Evolutionary conservation across 1,140 invertebrate genomes (phyloP).

Genomic region (Cotesia chilonis): DNA sequence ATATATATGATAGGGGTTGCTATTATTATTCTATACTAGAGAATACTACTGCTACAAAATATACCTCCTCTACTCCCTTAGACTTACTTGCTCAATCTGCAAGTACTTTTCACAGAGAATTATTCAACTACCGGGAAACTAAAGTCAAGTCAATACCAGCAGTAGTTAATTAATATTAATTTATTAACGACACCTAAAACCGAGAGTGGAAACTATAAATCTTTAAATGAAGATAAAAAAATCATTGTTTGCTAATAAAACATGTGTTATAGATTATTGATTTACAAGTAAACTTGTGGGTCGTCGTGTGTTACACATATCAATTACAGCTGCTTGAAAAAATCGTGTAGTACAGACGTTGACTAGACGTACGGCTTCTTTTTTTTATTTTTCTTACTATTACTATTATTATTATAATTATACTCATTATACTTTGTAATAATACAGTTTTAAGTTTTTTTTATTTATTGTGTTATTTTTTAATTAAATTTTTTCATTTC

Average conservation of each 20-base stretch:
- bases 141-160: no score
- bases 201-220: background rate
- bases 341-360: background rate
- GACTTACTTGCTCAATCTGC: background rate
- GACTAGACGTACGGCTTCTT: background rate
- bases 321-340: background rate
- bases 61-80: background rate
- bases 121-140: conserved; percentile 19
- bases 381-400: background rate
- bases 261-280: background rate
- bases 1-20: no score
- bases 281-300: background rate
- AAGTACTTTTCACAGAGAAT: background rate
- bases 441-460: no score
- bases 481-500: conserved; percentile 10
- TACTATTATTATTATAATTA: background rate
- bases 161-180: conserved; percentile 12
- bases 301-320: background rate
- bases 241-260: background rate
- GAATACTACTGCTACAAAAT: no score
- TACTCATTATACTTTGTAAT: background rate
- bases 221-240: background rate
- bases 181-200: background rate
- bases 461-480: conserved; percentile 7
- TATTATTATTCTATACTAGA: no score